phyloP scores from a whole-genome alignment of 2,113 vertebrate genomes.

The Rana temporaria region DNA sequence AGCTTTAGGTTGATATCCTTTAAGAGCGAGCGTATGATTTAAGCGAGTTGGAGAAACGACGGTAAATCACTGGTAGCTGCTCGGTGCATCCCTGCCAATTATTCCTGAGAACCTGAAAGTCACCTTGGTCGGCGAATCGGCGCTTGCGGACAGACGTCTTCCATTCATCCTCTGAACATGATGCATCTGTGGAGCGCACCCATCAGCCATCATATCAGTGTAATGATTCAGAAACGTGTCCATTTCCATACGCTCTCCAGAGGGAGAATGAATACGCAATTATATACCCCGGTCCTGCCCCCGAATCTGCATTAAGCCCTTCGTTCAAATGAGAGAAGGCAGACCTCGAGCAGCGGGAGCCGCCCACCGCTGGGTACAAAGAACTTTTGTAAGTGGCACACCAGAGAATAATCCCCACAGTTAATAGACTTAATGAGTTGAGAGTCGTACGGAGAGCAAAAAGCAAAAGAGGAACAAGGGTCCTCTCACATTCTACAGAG shows the following conservation, averaged over 20 bases:
- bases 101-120: conserved; percentile 37
- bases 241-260: conserved; percentile 45
- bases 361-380: conserved; percentile 38
- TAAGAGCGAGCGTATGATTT: background rate
- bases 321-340: conserved; percentile 21
- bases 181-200: conserved; percentile 29
- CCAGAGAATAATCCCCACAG: conserved; percentile 35
- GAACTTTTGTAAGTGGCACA: conserved; percentile 36
- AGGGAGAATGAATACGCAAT: conserved; percentile 50
- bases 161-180: conserved; percentile 37
- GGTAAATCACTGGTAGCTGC: conserved; percentile 3
- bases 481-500: no score
- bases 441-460: background rate
- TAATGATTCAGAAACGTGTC: conserved; percentile 52
- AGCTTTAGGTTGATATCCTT: no score
- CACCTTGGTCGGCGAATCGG: conserved; percentile 29
- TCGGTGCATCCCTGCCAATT: conserved; percentile 18
- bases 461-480: background rate
- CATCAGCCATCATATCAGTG: conserved; percentile 38
- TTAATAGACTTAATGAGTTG: conserved; percentile 45
- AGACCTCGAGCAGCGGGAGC: background rate
- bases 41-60: background rate
- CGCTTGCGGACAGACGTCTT: conserved; percentile 13
- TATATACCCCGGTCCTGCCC: conserved; percentile 37
- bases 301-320: conserved; percentile 16